Base-by-base conservation (phyloP, 2,888 invertebrate species). In the Vannuccia rotundouncinata region DNA sequence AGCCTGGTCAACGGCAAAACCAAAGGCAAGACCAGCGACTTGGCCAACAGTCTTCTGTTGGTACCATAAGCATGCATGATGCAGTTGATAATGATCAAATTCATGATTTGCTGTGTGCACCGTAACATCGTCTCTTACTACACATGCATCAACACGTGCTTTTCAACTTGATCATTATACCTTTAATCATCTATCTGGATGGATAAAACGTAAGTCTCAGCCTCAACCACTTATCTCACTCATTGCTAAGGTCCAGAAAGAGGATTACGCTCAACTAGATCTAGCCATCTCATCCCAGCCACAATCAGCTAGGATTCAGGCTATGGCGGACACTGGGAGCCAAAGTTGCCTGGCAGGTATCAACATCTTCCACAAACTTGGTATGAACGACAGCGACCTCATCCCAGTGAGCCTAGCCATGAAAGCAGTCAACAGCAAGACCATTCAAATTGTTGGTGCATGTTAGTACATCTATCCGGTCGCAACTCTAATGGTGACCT, bases 381-480 rank as follows among this genome's bases (percentile, higher is more conserved):
- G 29, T 2, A 77, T 84, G 1, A 30, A 10, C 2, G 27, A 79
- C 31, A 28, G 45, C 22, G 82, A 84, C 81, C 82, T 85, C 13
- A 83, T 84, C 10, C 83, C 83, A 22, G 84, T 84, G 25, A 84
- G 80, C 1, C 82, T 84, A 83, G 81, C 81, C 28, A 85, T 85
- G 83, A 83, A 82, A 59, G 83, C 83, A 1, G 84, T 84, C 0
- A 84, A 83, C 76, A 82, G 82, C 75, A 74, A 80, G 25, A 82
- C 83, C 10, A 84, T 85, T 27, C 80, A 60, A 1, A 84, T 84
- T 77, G 75, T 84, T 60, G 84, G 85, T 1, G 85, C 84, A 1
- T 81, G 1, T 28, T 83, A 13, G 82, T 84, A 1, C 81, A 83
- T 0, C 66, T 85, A 5, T 81, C 82, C 22, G 83, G 83, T 1